A percentile compares a stretch with the other conserved stretches of the same genome.
Evolutionary conservation across 2,888 invertebrate species (phyloP).

Genomic region (Eucera pruinosa): DNA sequence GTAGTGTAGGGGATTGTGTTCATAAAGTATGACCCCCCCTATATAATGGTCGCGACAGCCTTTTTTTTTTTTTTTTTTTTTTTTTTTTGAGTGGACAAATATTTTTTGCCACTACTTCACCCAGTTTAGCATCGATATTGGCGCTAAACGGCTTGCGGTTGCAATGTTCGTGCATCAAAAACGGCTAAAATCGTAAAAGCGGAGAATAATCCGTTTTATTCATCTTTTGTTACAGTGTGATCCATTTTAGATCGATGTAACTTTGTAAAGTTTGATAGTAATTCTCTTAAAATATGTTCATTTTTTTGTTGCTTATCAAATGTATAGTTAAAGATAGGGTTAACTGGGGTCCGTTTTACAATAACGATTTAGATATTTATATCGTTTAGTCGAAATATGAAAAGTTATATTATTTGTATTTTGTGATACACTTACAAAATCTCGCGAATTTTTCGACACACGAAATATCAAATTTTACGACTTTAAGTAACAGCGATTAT

Average conservation of each 20-base stretch:
- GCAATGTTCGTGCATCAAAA: neutral
- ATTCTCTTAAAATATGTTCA: too few species aligned
- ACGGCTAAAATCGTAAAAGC: neutral
- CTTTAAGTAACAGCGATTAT: too few species aligned
- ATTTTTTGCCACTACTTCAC: neutral
- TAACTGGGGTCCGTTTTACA: too few species aligned
- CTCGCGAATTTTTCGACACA: too few species aligned
- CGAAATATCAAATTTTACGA: too few species aligned
- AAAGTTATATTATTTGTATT: too few species aligned
- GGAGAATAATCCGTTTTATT: neutral
- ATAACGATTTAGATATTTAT: too few species aligned
- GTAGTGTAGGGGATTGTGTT: conserved; percentile 11
- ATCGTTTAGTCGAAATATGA: too few species aligned
- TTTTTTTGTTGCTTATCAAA: too few species aligned
- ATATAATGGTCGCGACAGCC: neutral
- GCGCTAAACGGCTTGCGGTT: neutral
- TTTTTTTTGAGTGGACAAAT: neutral
- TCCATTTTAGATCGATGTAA: neutral
- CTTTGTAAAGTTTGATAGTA: too few species aligned
- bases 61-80: conserved; percentile 27
- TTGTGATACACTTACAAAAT: too few species aligned
- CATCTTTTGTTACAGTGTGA: neutral
- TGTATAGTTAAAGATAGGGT: too few species aligned
- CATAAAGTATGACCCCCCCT: conserved; percentile 25
- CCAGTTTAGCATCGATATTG: neutral